Percentiles rank a stretch among this genome's conserved stretches.
phyloP scores from a whole-genome alignment of 1,140 invertebrate genomes.

The Drosophila nannoptera region DNA sequence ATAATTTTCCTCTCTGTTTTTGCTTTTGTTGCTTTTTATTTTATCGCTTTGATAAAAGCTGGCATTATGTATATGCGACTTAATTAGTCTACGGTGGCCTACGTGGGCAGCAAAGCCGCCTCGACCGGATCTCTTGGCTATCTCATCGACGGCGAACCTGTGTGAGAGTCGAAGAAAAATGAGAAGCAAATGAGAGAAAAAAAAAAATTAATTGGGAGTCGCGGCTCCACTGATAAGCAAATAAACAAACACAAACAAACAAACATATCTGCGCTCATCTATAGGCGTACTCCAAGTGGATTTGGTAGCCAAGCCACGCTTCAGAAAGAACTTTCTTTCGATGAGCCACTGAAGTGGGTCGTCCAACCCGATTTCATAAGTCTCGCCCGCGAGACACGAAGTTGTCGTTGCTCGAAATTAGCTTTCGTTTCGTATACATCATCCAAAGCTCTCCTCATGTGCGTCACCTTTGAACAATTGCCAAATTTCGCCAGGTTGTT shows the following conservation, averaged over 20 bases:
- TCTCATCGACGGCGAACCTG: conserved; percentile 17
- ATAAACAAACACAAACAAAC: conserved; percentile 55
- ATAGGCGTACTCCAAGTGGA: conserved; percentile 4
- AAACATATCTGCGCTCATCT: conserved; percentile 20
- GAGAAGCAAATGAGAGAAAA: conserved; percentile 49
- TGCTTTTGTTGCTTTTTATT: conserved; percentile 47
- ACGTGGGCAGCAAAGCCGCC: conserved; percentile 46
- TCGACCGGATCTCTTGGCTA: conserved; percentile 58
- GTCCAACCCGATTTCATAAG: conserved; percentile 7
- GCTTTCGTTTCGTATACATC: conserved; percentile 32
- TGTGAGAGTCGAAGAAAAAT: conserved; percentile 36
- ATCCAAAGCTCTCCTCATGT: conserved; percentile 31
- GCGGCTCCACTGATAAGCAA: conserved; percentile 62
- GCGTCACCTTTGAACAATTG: conserved; percentile 71
- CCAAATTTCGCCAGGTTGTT: conserved; percentile 53
- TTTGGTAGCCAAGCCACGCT: conserved; percentile 17
- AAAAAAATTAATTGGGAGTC: conserved; percentile 71
- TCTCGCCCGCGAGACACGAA: conserved; percentile 28
- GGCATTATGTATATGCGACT: conserved; percentile 72
- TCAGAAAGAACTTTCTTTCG: conserved; percentile 62
- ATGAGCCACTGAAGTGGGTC: conserved; percentile 36
- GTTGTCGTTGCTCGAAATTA: conserved; percentile 30
- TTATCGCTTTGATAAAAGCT: conserved; percentile 61
- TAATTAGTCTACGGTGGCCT: conserved; percentile 65
- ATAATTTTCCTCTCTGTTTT: conserved; percentile 18